phyloP scores from a whole-genome alignment of 2,113 vertebrate species.

The Pygathrix nemaeus region DNA sequence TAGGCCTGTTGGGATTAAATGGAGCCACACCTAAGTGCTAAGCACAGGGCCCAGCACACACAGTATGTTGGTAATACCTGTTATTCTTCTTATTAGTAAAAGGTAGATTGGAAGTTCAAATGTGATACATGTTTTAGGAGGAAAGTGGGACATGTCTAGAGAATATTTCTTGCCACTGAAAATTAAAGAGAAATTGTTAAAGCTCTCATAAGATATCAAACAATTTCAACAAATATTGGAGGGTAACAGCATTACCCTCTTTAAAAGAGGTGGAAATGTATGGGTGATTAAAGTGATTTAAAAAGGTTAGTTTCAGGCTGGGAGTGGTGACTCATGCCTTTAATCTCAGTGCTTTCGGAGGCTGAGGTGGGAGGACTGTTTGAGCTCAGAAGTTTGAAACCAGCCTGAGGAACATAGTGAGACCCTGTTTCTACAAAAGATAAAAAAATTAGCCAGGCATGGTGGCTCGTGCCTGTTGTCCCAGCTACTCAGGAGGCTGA shows the following conservation, averaged over 20 bases:
- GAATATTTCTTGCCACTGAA: neutral
- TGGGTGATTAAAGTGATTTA: neutral
- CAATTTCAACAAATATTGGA: neutral
- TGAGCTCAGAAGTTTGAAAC: no score
- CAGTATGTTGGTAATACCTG: neutral
- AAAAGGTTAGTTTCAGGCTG: neutral
- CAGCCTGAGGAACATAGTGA: no score
- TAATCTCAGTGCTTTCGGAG: no score
- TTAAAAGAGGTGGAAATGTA: neutral
- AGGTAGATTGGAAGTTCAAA: neutral
- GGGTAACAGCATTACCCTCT: neutral
- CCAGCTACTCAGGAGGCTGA: no score
- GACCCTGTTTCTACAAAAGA: no score
- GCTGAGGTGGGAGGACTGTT: no score
- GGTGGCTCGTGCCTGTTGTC: no score
- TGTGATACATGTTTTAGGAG: neutral
- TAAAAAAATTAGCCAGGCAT: no score
- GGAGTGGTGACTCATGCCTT: no score
- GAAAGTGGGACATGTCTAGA: neutral
- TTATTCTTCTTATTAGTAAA: neutral
- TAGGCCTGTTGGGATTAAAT: neutral
- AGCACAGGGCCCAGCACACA: neutral
- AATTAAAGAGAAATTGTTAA: neutral
- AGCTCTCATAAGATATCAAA: neutral
- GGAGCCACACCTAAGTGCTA: neutral